phyloP scores from a whole-genome alignment of 2,888 invertebrate genomes.

The Himalopsyche anomala region DNA sequence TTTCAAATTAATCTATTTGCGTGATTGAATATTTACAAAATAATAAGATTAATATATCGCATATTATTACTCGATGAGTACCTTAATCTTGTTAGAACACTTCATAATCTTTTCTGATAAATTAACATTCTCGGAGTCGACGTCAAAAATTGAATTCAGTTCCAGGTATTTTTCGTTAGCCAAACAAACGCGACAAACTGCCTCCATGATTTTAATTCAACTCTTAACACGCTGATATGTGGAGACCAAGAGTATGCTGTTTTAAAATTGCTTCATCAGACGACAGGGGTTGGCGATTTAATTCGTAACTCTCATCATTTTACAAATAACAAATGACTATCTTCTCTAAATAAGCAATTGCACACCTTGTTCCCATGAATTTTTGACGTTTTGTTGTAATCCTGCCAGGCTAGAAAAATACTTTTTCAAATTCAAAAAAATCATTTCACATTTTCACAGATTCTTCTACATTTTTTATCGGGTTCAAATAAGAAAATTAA shows the following conservation, averaged over 20 bases:
- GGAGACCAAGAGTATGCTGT: background rate
- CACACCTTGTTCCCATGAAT: background rate
- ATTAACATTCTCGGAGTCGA: constrained; percentile 11
- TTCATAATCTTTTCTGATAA: constrained; percentile 56
- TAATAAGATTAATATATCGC: too few species aligned
- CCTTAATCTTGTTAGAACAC: constrained; percentile 54
- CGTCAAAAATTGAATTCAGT: constrained; percentile 53
- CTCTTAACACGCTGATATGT: background rate
- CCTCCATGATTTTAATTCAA: constrained; percentile 47
- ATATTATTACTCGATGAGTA: constrained; percentile 20
- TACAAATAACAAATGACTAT: background rate
- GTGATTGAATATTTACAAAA: too few species aligned
- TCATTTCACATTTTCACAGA: too few species aligned
- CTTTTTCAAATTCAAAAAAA: too few species aligned
- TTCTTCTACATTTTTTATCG: too few species aligned
- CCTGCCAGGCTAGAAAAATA: too few species aligned
- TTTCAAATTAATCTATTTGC: too few species aligned
- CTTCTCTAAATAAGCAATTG: background rate
- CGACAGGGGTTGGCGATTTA: background rate
- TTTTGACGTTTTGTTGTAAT: too few species aligned
- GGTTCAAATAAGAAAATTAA: too few species aligned
- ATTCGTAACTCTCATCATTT: background rate
- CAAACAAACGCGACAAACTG: constrained; percentile 57
- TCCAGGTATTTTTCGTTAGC: constrained; percentile 16
- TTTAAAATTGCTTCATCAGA: background rate